Evolutionary conservation across 2,797 vertebrate genomes (phyloP).

Genomic region (Pyrrhura leucotis): DNA sequence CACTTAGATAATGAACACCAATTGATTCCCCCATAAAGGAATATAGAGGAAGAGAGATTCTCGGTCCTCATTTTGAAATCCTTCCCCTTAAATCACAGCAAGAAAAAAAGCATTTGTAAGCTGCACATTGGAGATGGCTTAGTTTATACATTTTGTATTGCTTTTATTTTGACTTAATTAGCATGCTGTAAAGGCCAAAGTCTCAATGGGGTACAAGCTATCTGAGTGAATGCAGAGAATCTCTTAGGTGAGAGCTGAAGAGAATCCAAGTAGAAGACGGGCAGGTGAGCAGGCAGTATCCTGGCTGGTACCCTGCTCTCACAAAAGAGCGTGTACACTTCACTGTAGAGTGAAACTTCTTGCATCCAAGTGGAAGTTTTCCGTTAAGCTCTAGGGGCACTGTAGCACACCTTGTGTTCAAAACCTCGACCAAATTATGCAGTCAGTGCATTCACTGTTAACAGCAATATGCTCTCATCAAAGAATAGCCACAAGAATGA

Average conservation of each 20-base stretch:
- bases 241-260: background rate
- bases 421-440: background rate
- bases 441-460: background rate
- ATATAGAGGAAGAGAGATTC: background rate
- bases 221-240: background rate
- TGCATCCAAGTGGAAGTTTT: background rate
- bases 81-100: background rate
- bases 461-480: background rate
- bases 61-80: background rate
- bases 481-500: background rate
- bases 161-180: constrained; percentile 16
- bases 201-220: background rate
- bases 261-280: background rate
- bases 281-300: background rate
- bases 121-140: background rate
- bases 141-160: background rate
- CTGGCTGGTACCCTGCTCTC: background rate
- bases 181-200: background rate
- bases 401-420: background rate
- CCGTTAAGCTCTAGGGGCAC: background rate
- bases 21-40: background rate
- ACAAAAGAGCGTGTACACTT: background rate
- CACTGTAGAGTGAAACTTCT: fast-evolving
- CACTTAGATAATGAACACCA: background rate
- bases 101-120: background rate